Evolutionary conservation across 1,140 invertebrate genomes (phyloP), one percentile per base, ranked within the genome.

Genomic region (Elysia chlorotica): DNA sequence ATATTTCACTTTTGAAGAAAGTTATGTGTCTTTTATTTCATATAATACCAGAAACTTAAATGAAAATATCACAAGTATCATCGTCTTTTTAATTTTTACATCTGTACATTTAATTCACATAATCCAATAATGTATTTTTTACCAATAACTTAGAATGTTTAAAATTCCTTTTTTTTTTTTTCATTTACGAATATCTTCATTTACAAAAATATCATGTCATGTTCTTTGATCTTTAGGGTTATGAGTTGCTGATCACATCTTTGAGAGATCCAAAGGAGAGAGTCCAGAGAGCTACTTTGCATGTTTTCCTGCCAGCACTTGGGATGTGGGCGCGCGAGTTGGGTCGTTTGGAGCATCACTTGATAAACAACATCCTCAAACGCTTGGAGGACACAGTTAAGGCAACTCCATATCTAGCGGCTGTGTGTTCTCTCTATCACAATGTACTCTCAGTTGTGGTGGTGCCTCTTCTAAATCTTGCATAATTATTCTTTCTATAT

Each of bases 311-410:
- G 36, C 87, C 88, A 19, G 83, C 87, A 1, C 82, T 88, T 74
- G 91, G 91, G 0, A 89, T 90, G 74, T 93, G 92, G 92, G 90
- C 92, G 6, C 84, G 91, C 35, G 88, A 90, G 59, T 80, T 91
- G 14, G 88, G 86, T 28, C 85, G 87, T 28, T 81, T 92, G 25
- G 82, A 88, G 74, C 83, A 83, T 69, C 80, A 85, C 67, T 75
- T 88, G 19, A 73, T 87, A 48, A 82, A 85, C 56, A 74, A 79
- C 73, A 74, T 87, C 6, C 77, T 88, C 30, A 77, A 76, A 68
- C 75, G 81, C 57, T 74, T 87, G 61, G 84, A 87, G 78, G 83
- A 87, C 69, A 82, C 85, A 78, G 86, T 87, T 74, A 81, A 79
- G 81, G 80, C 80, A 78, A 79, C 73, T 76, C 72, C 63, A 72